Conservation (phyloP, 2,797 vertebrate genomes). For the Gambusia yucatana region DNA sequence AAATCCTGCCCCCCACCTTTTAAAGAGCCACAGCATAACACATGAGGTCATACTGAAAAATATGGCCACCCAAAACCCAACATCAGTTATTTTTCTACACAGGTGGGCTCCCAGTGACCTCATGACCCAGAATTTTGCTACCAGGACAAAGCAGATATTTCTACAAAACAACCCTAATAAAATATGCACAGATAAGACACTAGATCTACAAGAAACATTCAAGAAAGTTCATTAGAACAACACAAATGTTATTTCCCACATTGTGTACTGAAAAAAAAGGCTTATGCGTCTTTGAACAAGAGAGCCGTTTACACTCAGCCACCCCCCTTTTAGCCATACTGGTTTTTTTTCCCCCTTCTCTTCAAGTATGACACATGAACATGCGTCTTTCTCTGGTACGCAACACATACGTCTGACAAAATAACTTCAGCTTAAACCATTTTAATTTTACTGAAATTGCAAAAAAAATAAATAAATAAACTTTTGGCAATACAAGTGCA, state of each 20-base stretch:
- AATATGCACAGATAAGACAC: background rate
- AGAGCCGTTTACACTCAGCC: background rate
- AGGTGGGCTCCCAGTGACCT: constrained; percentile 68
- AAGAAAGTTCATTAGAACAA: background rate
- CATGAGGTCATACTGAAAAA: constrained; percentile 63
- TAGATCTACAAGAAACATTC: background rate
- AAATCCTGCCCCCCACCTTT: background rate
- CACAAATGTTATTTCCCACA: background rate
- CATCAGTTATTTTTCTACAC: constrained; percentile 33
- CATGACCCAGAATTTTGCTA: constrained; percentile 55
- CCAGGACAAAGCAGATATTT: constrained; percentile 36
- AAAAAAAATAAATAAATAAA: background rate
- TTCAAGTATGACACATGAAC: constrained; percentile 25
- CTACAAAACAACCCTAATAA: constrained; percentile 3
- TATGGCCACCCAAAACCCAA: constrained; percentile 41
- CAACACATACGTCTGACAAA: background rate
- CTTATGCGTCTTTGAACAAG: background rate
- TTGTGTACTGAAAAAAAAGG: background rate
- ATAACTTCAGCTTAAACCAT: background rate
- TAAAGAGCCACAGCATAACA: constrained; percentile 32
- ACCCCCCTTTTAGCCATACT: background rate
- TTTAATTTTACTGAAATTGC: too few relatives aligned
- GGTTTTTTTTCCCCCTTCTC: constrained; percentile 26
- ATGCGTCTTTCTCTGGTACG: background rate
- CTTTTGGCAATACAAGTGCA: background rate